Conservation (phyloP, 2,113 vertebrate species). For the Ageneiosus marmoratus region DNA sequence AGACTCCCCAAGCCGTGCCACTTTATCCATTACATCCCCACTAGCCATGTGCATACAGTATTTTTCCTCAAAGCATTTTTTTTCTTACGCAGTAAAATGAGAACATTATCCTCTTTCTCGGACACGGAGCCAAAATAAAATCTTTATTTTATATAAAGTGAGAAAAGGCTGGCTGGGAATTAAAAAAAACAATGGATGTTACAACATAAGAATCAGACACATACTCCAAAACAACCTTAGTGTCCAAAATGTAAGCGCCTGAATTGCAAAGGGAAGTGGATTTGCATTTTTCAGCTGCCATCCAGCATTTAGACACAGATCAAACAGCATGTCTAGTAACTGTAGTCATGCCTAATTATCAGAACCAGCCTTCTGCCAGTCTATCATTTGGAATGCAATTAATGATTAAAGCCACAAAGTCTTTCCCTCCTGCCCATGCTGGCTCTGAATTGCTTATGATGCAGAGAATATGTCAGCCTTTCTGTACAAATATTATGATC, state of each 20-base stretch:
- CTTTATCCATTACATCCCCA: conserved; percentile 78
- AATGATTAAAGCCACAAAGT: conserved; percentile 64
- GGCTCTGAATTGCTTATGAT: conserved; percentile 56
- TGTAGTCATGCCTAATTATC: conserved; percentile 57
- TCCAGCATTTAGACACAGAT: conserved; percentile 44
- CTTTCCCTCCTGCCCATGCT: conserved; percentile 56
- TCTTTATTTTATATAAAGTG: conserved; percentile 33
- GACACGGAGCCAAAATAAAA: conserved; percentile 69
- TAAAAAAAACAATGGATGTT: conserved; percentile 4
- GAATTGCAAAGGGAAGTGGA: not conserved
- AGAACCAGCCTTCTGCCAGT: conserved; percentile 51
- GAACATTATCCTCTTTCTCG: conserved; percentile 66
- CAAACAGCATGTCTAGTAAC: conserved; percentile 47
- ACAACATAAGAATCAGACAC: conserved; percentile 11
- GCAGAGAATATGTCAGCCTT: conserved; percentile 63
- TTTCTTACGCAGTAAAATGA: conserved; percentile 64
- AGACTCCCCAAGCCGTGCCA: conserved; percentile 77
- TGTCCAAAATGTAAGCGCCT: not conserved
- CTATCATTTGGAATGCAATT: conserved; percentile 60
- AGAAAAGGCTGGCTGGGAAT: conserved; percentile 52
- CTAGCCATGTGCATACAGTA: conserved; percentile 67
- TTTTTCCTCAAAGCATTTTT: conserved; percentile 71
- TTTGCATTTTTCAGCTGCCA: conserved; percentile 28
- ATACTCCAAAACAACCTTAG: conserved; percentile 1
- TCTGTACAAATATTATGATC: conserved; percentile 81